Evolutionary conservation across 2,113 vertebrate species (phyloP).

Genomic region (Chrysemys picta): DNA sequence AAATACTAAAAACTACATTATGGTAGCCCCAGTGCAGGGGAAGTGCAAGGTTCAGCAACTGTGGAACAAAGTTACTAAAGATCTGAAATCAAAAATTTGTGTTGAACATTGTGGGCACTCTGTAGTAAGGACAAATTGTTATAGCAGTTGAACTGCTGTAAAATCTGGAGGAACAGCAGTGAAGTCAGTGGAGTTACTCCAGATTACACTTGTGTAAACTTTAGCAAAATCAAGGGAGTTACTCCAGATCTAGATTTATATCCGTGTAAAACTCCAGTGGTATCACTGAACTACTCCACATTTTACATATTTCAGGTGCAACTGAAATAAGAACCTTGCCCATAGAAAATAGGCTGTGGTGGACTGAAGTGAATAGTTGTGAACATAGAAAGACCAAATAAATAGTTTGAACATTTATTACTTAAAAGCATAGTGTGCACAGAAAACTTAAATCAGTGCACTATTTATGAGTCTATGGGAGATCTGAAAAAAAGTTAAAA

Average conservation of each 20-base stretch:
- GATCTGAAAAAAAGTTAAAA: not conserved
- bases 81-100: not conserved
- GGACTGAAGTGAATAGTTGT: not conserved
- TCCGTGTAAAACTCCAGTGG: not conserved
- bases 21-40: not conserved
- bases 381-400: not conserved
- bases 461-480: not conserved
- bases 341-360: not conserved
- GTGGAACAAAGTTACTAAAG: not conserved
- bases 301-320: not conserved
- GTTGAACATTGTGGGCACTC: not conserved
- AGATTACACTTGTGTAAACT: not conserved
- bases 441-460: not conserved
- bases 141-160: not conserved
- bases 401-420: not conserved
- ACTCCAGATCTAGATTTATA: not conserved
- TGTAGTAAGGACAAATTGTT: not conserved
- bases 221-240: not conserved
- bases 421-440: not conserved
- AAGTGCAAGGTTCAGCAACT: not conserved
- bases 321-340: not conserved
- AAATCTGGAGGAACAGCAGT: not conserved
- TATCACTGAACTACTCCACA: not conserved
- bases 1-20: not conserved
- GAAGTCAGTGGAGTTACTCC: not conserved